Conservation (phyloP, 35 echinoderm and acorn worm genomes). For the Heliocidaris tuberculata region DNA sequence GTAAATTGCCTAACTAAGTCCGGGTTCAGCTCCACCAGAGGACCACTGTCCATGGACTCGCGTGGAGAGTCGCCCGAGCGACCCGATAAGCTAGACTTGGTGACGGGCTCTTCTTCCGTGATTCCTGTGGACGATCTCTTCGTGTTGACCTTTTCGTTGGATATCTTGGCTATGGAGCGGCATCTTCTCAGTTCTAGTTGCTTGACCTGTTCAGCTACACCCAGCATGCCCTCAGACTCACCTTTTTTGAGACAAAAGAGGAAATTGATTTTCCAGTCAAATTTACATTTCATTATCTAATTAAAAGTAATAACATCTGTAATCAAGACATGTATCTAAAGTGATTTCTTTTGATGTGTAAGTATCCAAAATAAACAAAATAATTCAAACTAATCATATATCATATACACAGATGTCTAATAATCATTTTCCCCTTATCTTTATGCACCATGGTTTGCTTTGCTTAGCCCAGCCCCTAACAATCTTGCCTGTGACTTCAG, state of each 20-base stretch:
- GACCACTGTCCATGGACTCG: background rate
- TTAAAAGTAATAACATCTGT: background rate
- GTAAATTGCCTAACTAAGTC: slow-evolving; percentile 29
- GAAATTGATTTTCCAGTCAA: background rate
- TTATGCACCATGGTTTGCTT: no score
- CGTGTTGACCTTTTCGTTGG: slow-evolving; percentile 53
- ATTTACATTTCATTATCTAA: background rate
- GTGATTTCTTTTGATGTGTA: background rate
- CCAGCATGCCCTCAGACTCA: background rate
- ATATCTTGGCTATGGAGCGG: slow-evolving; percentile 82
- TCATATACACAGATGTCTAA: no score
- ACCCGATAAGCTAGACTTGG: background rate
- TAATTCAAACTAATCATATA: no score
- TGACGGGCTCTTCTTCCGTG: background rate
- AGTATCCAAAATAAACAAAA: no score
- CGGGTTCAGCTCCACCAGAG: background rate
- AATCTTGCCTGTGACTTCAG: no score
- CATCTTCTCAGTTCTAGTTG: slow-evolving; percentile 69
- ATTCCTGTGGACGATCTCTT: background rate
- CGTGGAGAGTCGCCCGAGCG: background rate
- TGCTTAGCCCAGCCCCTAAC: no score
- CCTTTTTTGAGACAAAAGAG: background rate
- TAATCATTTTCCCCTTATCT: no score
- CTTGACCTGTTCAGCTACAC: background rate
- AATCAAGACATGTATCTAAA: background rate